Evolutionary conservation across 1,140 invertebrate genomes (phyloP), one percentile per base, ranked within the genome.

Genomic region (Listronotus oregonensis): DNA sequence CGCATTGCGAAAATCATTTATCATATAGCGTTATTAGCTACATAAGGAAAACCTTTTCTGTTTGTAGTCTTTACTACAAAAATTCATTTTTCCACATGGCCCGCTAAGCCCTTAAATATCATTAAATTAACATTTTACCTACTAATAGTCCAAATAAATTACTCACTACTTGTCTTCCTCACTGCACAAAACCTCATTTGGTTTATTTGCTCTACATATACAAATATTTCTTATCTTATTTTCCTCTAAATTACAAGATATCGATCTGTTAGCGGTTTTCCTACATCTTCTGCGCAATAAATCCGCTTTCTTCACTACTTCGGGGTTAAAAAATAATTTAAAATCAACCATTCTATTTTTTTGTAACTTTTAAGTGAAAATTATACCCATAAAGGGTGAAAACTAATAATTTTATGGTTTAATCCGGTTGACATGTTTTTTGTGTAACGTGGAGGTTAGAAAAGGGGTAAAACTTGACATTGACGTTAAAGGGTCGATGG

Each of bases 341-440:
- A 72, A 68, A 66, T 72, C 69, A 32, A 72, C 71, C 71, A 72
- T 71, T 58, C 32, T 66, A 37, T 39, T 49, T 17, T 12, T 1
- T 11, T 15, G 3, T 34, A 44, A 15, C 4, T 12, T 17, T 27
- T 27, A 27, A 27, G 1, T 31, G 51, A 43, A 57, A 56, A 46
- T 12, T 42, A 57, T 14, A 55, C 43, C 54, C 57, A 34, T 51
- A 44, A 43, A 50, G 11, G 34, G 10, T 32, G 52, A 34, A 67
- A 62, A 62, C 56, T 43, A 12, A 34, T 14, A 52, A 32, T 67
- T 67, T 50, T 50, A 7, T 12, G n/a, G 8, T 10, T n/a, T 15
- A 47, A 59, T 47, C 18, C 47, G 37, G 46, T 44, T 67, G 47
- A 63, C 66, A 67, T 67, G 14, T 62, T 54, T 62, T 39, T 21